phyloP scores from a whole-genome alignment of 2,113 vertebrate species.

The Nothocercus julius region DNA sequence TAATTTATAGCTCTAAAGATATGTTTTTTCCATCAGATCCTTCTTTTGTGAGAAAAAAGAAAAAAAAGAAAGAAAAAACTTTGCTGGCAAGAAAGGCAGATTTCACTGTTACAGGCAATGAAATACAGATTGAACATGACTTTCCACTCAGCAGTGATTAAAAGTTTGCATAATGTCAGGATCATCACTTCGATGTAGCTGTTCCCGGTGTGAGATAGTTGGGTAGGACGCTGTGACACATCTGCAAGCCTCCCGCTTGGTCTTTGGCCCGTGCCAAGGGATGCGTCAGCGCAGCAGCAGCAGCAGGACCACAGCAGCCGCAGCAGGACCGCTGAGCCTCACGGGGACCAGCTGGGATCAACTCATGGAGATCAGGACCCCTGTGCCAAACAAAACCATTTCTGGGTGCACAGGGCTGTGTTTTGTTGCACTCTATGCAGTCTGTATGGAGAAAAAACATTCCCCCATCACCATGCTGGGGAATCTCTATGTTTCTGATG shows the following conservation, averaged over 20 bases:
- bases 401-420: fast-evolving
- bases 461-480: not conserved
- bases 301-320: not conserved
- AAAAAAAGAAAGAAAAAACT: not conserved
- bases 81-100: not conserved
- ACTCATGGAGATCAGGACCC: not conserved
- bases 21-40: not conserved
- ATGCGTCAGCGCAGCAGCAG: not conserved
- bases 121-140: not conserved
- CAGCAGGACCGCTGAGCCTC: not conserved
- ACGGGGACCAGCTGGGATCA: not conserved
- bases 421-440: not conserved
- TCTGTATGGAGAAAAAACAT: fast-evolving
- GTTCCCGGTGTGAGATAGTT: not conserved
- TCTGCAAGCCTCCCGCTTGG: constrained; percentile 18
- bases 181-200: not conserved
- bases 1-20: constrained; percentile 31
- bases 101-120: not conserved
- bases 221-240: constrained; percentile 9
- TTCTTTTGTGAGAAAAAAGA: not conserved
- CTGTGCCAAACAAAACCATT: not conserved
- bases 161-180: not conserved
- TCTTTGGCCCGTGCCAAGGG: not conserved
- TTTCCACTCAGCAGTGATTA: not conserved
- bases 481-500: not conserved